Conservation (phyloP, 2,797 vertebrate genomes). For the Mergus octosetaceus region DNA sequence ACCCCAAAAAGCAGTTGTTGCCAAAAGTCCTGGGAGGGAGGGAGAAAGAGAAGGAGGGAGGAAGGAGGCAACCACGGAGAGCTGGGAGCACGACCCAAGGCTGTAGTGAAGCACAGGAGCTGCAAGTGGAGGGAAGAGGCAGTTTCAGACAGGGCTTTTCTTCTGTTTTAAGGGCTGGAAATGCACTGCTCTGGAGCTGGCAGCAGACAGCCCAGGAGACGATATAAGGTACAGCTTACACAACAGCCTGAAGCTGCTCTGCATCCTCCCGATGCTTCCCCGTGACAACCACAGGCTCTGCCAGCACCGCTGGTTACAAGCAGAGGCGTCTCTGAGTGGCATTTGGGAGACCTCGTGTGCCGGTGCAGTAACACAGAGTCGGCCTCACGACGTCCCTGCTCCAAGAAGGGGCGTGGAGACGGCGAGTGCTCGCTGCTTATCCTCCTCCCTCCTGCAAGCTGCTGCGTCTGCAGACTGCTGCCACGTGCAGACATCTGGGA, state of each 20-base stretch:
- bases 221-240: not conserved
- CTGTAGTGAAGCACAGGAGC: not conserved
- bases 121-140: not conserved
- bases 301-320: not conserved
- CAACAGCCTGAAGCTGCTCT: not conserved
- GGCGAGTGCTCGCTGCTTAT: not conserved
- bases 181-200: not conserved
- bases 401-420: not conserved
- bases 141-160: not conserved
- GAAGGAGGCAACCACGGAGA: not conserved
- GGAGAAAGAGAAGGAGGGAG: not conserved
- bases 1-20: not conserved
- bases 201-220: not conserved
- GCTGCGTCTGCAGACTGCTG: not conserved
- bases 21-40: not conserved
- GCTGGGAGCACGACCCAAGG: accelerated
- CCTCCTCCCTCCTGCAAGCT: not conserved
- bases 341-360: not conserved
- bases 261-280: not conserved
- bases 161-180: not conserved
- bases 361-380: not conserved
- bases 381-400: not conserved
- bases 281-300: not conserved
- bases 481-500: conserved; percentile 51
- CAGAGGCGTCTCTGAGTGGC: not conserved